Conservation (phyloP, 2,797 vertebrate genomes). For the Chrysocyon brachyurus region DNA sequence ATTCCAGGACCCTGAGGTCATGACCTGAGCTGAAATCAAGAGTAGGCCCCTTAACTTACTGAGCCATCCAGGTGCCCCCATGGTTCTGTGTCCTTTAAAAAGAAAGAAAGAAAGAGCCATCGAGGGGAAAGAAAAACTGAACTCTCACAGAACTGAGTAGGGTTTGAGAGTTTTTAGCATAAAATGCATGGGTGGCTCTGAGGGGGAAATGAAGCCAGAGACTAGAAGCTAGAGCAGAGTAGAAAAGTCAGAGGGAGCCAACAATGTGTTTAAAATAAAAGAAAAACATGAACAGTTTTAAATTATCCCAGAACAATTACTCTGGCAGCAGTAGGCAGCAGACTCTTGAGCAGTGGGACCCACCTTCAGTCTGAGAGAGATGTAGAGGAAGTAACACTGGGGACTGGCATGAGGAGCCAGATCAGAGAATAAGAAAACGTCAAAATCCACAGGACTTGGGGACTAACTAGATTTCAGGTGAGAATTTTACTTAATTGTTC, state of each 20-base stretch:
- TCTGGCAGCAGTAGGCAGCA: not conserved
- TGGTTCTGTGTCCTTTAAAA: not conserved
- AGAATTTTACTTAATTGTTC: not conserved
- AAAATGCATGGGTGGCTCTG: not conserved
- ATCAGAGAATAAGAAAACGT: not conserved
- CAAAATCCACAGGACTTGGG: not conserved
- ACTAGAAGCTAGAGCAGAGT: not conserved
- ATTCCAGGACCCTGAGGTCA: not conserved
- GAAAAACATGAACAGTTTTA: not conserved
- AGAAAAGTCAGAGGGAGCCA: not conserved
- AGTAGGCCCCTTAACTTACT: not conserved
- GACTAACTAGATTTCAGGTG: not conserved
- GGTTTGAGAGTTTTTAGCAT: not conserved
- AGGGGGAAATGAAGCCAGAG: not conserved
- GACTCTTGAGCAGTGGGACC: not conserved
- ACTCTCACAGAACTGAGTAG: not conserved
- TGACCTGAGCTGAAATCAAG: not conserved
- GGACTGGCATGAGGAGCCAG: not conserved
- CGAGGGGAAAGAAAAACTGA: not conserved
- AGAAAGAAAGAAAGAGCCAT: not conserved
- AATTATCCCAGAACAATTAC: not conserved
- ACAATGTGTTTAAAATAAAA: not conserved
- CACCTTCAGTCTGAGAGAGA: not conserved
- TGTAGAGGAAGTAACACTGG: not conserved
- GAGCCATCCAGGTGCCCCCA: not conserved